Evolutionary conservation across 2,113 vertebrate genomes (phyloP).

Genomic region (Irena cyanogastra): DNA sequence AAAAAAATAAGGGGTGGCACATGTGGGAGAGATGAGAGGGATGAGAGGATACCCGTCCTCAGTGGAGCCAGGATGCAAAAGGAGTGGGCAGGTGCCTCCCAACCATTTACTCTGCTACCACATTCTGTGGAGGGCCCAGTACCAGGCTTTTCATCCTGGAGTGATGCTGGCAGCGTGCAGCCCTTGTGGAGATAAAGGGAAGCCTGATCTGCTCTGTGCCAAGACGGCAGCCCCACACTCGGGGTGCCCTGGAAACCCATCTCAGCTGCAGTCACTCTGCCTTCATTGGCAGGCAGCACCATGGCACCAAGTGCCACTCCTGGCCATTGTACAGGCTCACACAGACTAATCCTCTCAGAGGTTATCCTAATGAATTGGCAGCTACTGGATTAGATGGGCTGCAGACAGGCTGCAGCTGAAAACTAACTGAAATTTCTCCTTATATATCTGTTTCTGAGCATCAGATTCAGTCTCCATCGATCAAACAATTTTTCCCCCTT

Average conservation of each 20-base stretch:
- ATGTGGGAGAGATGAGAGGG: background rate
- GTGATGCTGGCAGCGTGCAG: background rate
- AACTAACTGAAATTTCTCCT: background rate
- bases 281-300: conserved; percentile 16
- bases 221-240: background rate
- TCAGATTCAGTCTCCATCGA: background rate
- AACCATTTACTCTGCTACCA: background rate
- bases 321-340: background rate
- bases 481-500: background rate
- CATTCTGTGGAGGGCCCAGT: background rate
- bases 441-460: background rate
- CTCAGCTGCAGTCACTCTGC: background rate
- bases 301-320: conserved; percentile 48
- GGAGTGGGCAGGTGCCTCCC: conserved; percentile 50
- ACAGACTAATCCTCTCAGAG: conserved; percentile 10
- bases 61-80: background rate
- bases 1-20: background rate
- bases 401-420: background rate
- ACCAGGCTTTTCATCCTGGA: conserved; percentile 46
- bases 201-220: background rate
- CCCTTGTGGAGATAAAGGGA: conserved; percentile 22
- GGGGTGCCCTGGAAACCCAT: conserved; percentile 12
- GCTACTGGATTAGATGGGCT: conserved; percentile 2
- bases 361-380: conserved; percentile 54
- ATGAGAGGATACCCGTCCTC: background rate